These are phyloP conservation scores for Rhagophthalmus giganteus DNA, from an alignment of 2,888 invertebrate species.

Conservation along the genomic window DNA sequence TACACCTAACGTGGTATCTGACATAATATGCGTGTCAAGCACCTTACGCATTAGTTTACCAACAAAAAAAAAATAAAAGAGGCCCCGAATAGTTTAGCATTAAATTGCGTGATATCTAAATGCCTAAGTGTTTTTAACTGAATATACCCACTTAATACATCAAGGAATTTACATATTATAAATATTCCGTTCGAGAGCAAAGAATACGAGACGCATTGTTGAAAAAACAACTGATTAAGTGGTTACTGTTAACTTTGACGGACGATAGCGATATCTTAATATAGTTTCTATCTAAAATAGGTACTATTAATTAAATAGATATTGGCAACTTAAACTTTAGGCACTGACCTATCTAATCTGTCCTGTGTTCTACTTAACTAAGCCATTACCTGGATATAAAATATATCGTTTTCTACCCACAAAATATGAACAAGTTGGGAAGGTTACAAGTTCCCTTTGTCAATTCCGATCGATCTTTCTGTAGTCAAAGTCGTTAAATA, in stretches of 20 bases:
- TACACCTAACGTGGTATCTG: too few relatives aligned
- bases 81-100: too few relatives aligned
- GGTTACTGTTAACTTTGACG: constrained; percentile 16
- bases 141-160: too few relatives aligned
- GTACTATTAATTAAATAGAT: constrained; percentile 26
- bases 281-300: constrained; percentile 17
- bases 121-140: not conserved
- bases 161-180: constrained; percentile 17
- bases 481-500: constrained; percentile 6
- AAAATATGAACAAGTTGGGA: constrained; percentile 16
- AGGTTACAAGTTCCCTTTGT: constrained; percentile 15
- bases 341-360: constrained; percentile 25
- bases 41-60: too few relatives aligned
- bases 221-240: constrained; percentile 19
- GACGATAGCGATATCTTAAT: constrained; percentile 28
- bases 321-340: constrained; percentile 22
- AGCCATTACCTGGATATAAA: constrained; percentile 22
- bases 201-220: constrained; percentile 1
- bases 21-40: too few relatives aligned
- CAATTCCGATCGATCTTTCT: constrained; percentile 11
- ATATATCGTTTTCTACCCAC: constrained; percentile 18
- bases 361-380: constrained; percentile 23
- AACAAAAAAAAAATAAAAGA: too few relatives aligned
- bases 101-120: too few relatives aligned
- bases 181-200: constrained; percentile 4